Conservation (phyloP, 1,140 invertebrate genomes). For the Lordiphosa collinella region DNA sequence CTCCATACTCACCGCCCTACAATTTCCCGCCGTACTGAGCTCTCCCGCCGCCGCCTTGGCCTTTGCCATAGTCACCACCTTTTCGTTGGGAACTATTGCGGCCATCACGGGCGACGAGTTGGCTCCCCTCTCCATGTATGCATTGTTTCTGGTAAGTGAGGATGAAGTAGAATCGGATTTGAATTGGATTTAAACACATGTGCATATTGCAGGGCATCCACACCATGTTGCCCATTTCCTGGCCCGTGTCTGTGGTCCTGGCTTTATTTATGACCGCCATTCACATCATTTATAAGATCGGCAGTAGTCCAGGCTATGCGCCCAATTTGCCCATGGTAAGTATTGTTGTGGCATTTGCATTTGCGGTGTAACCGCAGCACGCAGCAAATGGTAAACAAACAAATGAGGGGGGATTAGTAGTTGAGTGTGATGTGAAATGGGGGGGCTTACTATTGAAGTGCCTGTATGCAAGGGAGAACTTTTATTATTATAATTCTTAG, state of each 20-base stretch:
- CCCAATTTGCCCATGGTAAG: slow-evolving; percentile 73
- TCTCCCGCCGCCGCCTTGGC: slow-evolving; percentile 74
- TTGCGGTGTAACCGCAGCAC: background rate
- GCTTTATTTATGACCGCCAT: slow-evolving; percentile 82
- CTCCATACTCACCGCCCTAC: slow-evolving; percentile 71
- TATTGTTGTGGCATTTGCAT: slow-evolving; percentile 31
- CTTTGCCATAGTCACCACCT: slow-evolving; percentile 77
- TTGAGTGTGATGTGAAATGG: slow-evolving; percentile 7
- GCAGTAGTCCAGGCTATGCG: slow-evolving; percentile 47
- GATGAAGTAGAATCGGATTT: background rate
- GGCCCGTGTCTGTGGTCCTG: slow-evolving; percentile 83
- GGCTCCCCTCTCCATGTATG: slow-evolving; percentile 84
- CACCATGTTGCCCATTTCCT: slow-evolving; percentile 86
- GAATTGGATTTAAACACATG: slow-evolving; percentile 18
- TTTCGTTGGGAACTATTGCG: slow-evolving; percentile 72
- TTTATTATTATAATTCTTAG: background rate
- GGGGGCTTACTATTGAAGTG: background rate
- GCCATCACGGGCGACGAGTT: slow-evolving; percentile 71
- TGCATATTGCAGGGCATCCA: slow-evolving; percentile 82
- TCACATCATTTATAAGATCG: slow-evolving; percentile 80
- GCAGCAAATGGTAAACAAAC: slow-evolving; percentile 7
- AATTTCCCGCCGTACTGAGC: slow-evolving; percentile 77
- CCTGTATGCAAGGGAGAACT: no score
- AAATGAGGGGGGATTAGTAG: slow-evolving; percentile 19
- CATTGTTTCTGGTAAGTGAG: slow-evolving; percentile 82